phyloP scores from a whole-genome alignment of 2,888 invertebrate genomes.

The Melieria omissa region DNA sequence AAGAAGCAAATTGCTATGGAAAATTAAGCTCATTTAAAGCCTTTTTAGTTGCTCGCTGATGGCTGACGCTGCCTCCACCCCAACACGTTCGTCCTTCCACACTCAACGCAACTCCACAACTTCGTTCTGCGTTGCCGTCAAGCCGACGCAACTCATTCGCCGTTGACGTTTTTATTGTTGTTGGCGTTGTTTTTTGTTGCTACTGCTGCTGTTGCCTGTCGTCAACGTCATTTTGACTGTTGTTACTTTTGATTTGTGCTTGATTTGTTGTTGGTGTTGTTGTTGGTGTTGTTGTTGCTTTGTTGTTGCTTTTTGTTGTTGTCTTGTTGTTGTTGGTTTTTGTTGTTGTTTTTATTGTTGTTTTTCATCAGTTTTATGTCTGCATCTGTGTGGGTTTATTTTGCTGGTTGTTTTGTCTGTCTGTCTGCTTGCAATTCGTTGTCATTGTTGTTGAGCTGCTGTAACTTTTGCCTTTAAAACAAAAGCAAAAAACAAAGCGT shows the following conservation, averaged over 20 bases:
- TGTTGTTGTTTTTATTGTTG: no score
- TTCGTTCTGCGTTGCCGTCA: not conserved
- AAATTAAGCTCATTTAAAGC: constrained; percentile 58
- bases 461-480: not conserved
- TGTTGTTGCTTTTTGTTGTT: no score
- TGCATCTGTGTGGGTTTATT: no score
- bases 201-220: not conserved
- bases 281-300: no score
- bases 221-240: not conserved
- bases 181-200: not conserved
- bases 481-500: not conserved
- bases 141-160: not conserved
- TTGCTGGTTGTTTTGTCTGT: no score
- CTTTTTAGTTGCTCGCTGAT: constrained; percentile 11
- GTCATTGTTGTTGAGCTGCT: not conserved
- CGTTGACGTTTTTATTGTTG: not conserved
- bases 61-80: not conserved
- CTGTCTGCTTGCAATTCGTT: not conserved
- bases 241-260: no score
- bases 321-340: no score
- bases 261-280: no score
- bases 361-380: no score
- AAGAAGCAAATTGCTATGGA: constrained; percentile 57
- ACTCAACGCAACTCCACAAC: not conserved
- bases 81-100: not conserved